phyloP scores from a whole-genome alignment of 1,140 invertebrate genomes.

The Drosophila pseudoananassae region DNA sequence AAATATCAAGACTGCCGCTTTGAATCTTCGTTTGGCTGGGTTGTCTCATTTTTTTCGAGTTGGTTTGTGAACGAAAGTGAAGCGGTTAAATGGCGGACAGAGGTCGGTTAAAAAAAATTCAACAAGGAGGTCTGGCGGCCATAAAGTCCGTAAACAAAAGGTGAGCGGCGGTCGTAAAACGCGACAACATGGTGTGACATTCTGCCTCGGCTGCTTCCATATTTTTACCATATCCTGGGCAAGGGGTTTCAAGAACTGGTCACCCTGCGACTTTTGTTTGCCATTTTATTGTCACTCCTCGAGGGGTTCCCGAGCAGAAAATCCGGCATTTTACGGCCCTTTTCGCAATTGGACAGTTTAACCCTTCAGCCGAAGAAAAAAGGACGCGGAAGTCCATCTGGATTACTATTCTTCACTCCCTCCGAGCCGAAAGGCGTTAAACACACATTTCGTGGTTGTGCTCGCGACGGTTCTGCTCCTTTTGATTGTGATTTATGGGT shows the following conservation, averaged over 20 bases:
- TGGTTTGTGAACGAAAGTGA: conserved; percentile 60
- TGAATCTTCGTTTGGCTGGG: conserved; percentile 20
- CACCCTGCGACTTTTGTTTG: conserved; percentile 70
- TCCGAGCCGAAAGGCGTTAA: conserved; percentile 29
- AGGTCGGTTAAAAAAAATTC: conserved; percentile 1
- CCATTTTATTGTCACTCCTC: conserved; percentile 73
- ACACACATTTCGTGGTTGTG: conserved; percentile 48
- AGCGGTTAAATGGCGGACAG: conserved; percentile 54
- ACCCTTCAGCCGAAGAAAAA: conserved; percentile 65
- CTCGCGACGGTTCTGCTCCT: conserved; percentile 24
- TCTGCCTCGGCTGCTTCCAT: conserved; percentile 62
- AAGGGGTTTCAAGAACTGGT: conserved; percentile 51
- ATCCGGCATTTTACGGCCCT: conserved; percentile 72
- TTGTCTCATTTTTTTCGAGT: conserved; percentile 5
- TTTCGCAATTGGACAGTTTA: conserved; percentile 76
- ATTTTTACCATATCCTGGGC: conserved; percentile 56
- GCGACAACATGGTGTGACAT: conserved; percentile 81
- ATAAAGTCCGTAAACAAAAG: conserved; percentile 76
- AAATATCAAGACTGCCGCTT: background rate
- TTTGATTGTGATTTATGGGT: conserved; percentile 74
- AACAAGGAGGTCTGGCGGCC: conserved; percentile 41
- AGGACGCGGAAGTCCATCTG: conserved; percentile 56
- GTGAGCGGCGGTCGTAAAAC: conserved; percentile 73
- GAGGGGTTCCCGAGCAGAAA: conserved; percentile 66
- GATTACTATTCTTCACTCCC: conserved; percentile 25